Evolutionary conservation across 2,888 invertebrate genomes (phyloP).

Genomic region (Hirtodrosophila histrioides): DNA sequence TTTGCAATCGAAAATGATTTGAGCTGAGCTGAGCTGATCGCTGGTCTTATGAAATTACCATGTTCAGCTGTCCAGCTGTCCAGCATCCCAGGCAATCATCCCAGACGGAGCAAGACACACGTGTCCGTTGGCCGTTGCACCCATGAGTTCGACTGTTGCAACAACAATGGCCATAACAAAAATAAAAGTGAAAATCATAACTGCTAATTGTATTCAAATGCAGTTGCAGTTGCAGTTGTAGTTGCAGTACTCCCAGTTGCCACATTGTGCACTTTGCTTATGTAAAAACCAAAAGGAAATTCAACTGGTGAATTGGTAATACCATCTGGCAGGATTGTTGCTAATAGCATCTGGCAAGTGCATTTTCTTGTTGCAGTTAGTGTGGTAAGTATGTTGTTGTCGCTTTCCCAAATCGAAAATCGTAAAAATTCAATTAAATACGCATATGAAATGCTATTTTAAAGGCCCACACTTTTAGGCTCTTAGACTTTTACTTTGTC

Average conservation of each 20-base stretch:
- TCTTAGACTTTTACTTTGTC: constrained; percentile 65
- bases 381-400: constrained; percentile 18
- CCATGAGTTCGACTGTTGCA: constrained; percentile 35
- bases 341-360: not conserved
- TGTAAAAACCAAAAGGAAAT: constrained; percentile 34
- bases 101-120: constrained; percentile 55
- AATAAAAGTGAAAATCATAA: constrained; percentile 71
- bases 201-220: constrained; percentile 78
- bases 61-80: constrained; percentile 36
- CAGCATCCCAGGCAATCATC: constrained; percentile 58
- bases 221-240: constrained; percentile 7
- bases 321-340: constrained; percentile 6
- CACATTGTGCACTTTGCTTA: constrained; percentile 56
- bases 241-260: constrained; percentile 35
- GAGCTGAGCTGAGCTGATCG: constrained; percentile 44
- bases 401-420: constrained; percentile 44
- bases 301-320: constrained; percentile 23
- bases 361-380: not conserved
- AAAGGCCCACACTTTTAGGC: constrained; percentile 45
- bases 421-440: constrained; percentile 65
- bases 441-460: constrained; percentile 56
- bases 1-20: constrained; percentile 78
- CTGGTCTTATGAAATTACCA: constrained; percentile 67
- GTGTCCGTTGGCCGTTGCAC: constrained; percentile 72
- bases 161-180: constrained; percentile 39